Evolutionary conservation across 2,797 vertebrate species (phyloP).

Genomic region (Chrysocyon brachyurus): DNA sequence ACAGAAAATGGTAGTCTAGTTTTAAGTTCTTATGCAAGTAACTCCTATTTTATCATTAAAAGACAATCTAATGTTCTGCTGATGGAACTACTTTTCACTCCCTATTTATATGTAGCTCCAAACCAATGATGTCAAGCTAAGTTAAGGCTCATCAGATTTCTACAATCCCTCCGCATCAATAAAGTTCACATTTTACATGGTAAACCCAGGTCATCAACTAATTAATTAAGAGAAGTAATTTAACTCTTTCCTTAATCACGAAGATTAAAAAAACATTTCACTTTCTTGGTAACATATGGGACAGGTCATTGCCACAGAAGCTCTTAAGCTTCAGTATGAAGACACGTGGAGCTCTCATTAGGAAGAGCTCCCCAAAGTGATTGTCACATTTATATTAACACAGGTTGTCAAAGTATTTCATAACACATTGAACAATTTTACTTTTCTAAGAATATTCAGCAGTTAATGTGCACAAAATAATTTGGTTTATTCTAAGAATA

Average conservation of each 20-base stretch:
- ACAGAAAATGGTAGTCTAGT: constrained; percentile 39
- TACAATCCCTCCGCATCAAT: constrained; percentile 27
- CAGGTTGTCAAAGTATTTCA: constrained; percentile 5
- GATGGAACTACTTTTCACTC: constrained; percentile 32
- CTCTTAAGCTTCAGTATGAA: constrained; percentile 33
- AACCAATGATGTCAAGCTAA: constrained; percentile 30
- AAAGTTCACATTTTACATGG: constrained; percentile 58
- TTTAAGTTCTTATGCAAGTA: constrained; percentile 58
- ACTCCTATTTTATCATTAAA: constrained; percentile 52
- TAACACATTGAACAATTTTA: constrained; percentile 19
- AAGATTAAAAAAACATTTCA: constrained; percentile 30
- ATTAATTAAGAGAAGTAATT: constrained; percentile 48
- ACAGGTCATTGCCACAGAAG: constrained; percentile 15
- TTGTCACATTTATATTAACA: constrained; percentile 61
- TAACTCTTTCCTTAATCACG: constrained; percentile 46
- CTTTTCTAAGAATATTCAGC: constrained; percentile 43
- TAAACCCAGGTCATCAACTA: constrained; percentile 30
- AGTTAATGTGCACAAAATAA: constrained; percentile 49
- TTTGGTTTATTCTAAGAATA: neutral
- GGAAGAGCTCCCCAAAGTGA: constrained; percentile 39
- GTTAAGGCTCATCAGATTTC: constrained; percentile 49
- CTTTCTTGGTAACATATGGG: constrained; percentile 68
- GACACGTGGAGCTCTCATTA: constrained; percentile 59
- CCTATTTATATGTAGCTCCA: constrained; percentile 35
- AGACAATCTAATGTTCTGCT: constrained; percentile 41